Evolutionary conservation across 1,140 invertebrate species (phyloP), one percentile per base, ranked within the genome.

Genomic region (Diuraphis noxia): DNA sequence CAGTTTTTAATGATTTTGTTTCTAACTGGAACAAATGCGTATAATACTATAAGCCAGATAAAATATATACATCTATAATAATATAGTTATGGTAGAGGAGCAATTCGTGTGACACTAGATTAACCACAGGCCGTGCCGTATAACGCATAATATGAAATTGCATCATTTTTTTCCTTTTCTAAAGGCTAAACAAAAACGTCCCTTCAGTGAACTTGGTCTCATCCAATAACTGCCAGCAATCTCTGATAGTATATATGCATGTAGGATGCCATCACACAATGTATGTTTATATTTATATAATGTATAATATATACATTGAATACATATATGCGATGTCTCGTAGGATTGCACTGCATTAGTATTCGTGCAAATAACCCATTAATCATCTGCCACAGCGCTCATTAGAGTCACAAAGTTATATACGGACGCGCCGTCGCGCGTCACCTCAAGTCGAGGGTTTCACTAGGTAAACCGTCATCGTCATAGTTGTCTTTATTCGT

Each of bases 321-420:
- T n/a, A n/a, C 10, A 63, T 72, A n/a, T 17, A 72, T 63, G 56
- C 13, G 49, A 40, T 52, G 86, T 86, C 46, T 49, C 46, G 85
- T 25, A 36, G 34, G n/a, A 46, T 49, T 49, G 84, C 41, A 34
- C 25, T 30, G 30, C 81, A 49, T 36, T 19, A 46, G 34, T 46
- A 23, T 8, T 43, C 23, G 19, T 30, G 23, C 36, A 38, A 38
- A 87, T 56, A 63, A 88, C 49, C 49, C 86, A 88, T 88, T 88
- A 88, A 88, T 88, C 86, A 88, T 88, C 52, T 38, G 86, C 21
- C 36, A 72, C 49, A 40, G 86, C 52, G 34, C 86, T 88, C 86
- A 88, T 88, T 88, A 88, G 49, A 88, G 86, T 88, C 86, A 38
- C 49, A 88, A 88, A 88, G 86, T 88, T 88, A 63, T 88, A 56